Evolutionary conservation across 2,113 vertebrate species (phyloP), one percentile per base, ranked within the genome.

Genomic region (Donacobius atricapilla): DNA sequence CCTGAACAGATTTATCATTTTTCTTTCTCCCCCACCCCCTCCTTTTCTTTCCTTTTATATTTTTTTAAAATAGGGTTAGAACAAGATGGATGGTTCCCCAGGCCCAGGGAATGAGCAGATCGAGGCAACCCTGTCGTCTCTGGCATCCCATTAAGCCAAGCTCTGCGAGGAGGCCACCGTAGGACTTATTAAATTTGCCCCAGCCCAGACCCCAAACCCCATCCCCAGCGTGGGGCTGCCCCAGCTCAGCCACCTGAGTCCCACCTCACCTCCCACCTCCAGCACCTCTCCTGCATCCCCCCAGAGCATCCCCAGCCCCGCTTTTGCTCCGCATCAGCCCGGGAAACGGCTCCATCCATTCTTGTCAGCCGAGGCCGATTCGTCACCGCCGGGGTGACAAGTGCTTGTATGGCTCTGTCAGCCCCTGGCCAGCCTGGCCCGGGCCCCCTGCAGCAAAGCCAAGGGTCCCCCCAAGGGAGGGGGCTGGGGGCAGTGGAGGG

Each of bases 21-120:
- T 96, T 96, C 91, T 89, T 92, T 89, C 91, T 84, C 37, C 82
- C 95, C 94, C 94, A 89, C 35, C 89, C 48, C 95, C 87, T 93
- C 91, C 96, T 90, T 96, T 95, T 97, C 96, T 97, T 96, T 88
- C 94, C 97, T 69, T 97, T 97, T 95, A 95, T 94, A 90, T 93
- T 90, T 95, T 92, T 87, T 93, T 92, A 96, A 96, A 97, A 97
- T 92, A 90, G 97, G 95, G 93, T 89, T 73, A 81, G 95, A 96
- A 87, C 88, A 96, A 97, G 98, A 98, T 77, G 93, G 96, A 96
- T 97, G 97, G 84, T 92, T 89, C 88, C 83, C 86, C 42, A 77
- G 76, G 69, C 77, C 82, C 87, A 4, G 69, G 89, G 75, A 96
- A 96, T 70, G 91, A 96, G 88, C 84, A 56, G 80, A 86, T 71